Base-by-base conservation (phyloP, 2,113 vertebrate genomes). In the Psittacula cyanocephala region DNA sequence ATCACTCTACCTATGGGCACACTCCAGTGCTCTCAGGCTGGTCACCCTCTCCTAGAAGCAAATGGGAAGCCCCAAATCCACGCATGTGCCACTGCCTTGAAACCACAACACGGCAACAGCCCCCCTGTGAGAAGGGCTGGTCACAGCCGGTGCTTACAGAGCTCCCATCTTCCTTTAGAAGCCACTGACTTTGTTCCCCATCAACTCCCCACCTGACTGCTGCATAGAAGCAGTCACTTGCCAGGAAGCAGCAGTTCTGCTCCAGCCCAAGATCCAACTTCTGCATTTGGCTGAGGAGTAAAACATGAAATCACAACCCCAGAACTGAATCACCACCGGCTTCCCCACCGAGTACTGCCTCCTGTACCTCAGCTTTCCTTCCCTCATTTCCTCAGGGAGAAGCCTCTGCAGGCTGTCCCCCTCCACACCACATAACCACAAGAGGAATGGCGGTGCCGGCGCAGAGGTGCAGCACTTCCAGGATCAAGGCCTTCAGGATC, bases 41-140 rank as follows among this genome's bases (percentile, higher is more conserved):
- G 31, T 82, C 24, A n/a, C n/a, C 13, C 49, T 44, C 55, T n/a
- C 53, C 2, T 1, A 17, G 41, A 44, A 37, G 31, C 43, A 69
- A 65, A 62, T 2, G 9, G 43, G 28, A 55, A 15, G 7, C 29
- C 37, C 62, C 33, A 70, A 37, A 75, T 17, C 35, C 9, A 5
- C 4, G 0, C 13, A 20, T 0, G 2, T 6, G 12, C 2, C 23
- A 2, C 15, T 57, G 39, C 7, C 18, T 47, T 33, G 72, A 68
- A 87, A 80, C 14, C 57, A 20, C 17, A 92, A 13, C 43, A 20
- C 10, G 3, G 25, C 39, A 64, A 52, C n/a, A 17, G 29, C 0
- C 24, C 18, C 18, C 17, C 65, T 28, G 23, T 9, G 6, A 35
- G 47, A 41, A 53, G 25, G 22, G 44, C 70, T 75, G 44, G 7